phyloP scores from a whole-genome alignment of 2,113 vertebrate species.

The Malurus alboscapulatus region DNA sequence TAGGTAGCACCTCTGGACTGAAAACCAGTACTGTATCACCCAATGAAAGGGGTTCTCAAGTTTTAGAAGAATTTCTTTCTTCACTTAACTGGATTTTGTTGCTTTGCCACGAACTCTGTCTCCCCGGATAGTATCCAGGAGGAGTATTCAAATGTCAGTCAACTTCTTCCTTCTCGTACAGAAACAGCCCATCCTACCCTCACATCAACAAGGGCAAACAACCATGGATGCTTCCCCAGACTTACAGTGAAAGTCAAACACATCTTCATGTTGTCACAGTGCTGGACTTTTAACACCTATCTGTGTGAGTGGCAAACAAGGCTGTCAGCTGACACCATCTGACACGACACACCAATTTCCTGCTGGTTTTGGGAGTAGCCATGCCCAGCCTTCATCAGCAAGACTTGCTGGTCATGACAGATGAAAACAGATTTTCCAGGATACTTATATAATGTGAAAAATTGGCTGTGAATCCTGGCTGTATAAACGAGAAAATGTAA shows the following conservation, averaged over 20 bases:
- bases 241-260: not conserved
- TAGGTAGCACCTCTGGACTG: not conserved
- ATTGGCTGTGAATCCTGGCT: not conserved
- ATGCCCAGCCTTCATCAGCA: not conserved
- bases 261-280: not conserved
- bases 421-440: not conserved
- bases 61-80: not conserved
- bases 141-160: not conserved
- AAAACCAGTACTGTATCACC: not conserved
- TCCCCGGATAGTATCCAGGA: not conserved
- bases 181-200: not conserved
- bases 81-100: not conserved
- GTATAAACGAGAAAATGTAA: not conserved
- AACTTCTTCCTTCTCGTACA: not conserved
- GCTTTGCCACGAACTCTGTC: not conserved
- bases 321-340: not conserved
- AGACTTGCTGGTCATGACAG: not conserved
- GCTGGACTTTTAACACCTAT: not conserved
- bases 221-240: no score
- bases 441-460: not conserved
- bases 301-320: not conserved
- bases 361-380: not conserved
- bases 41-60: not conserved
- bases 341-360: not conserved
- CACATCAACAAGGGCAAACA: fast-evolving